Base-by-base conservation (phyloP, 2,888 invertebrate genomes). In the Nemotelus pantherinus region DNA sequence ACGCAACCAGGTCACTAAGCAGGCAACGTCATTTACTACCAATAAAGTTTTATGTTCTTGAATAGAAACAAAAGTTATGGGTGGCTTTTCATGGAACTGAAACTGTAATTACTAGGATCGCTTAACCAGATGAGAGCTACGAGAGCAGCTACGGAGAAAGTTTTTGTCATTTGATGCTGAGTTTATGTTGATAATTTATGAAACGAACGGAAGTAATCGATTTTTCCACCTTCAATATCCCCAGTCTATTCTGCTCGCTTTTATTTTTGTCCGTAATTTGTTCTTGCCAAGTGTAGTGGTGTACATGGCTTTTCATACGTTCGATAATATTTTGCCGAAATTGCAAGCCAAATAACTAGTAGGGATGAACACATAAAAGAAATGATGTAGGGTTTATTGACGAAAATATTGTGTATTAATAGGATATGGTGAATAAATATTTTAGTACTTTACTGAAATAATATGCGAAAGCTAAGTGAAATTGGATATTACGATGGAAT, bases 31-130 rank as follows among this genome's bases (percentile, higher is more conserved):
- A 68, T 68, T 68, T 68, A 68, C 50, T 68, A 53, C 68, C 68
- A 53, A 68, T 68, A 68, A 68, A 48, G 45, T 68, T 68, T 68
- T 68, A 68, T 68, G 53, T 50, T 9, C 50, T 39, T 41, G 53
- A 68, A 50, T 68, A 53, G 53, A 68, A 68, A 68, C 68, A 53
- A 68, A 68, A 68, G 68, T 68, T 68, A 68, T 68, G 68, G 68
- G 5, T 50, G 68, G 68, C 50, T 53, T 44, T 43, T 48, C 68
- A 4, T 50, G n/a, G 50, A 39, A 9, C 39, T 39, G 68, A 53
- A 68, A 68, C 41, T 68, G 68, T 68, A 68, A 68, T 68, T 68
- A 68, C 68, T 44, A 9, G n/a, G 68, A 53, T 50, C 68, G 50
- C 68, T 68, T 68, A 39, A 48, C 25, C 41, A 48, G 53, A 68